Conservation (phyloP, 1,140 invertebrate genomes). For the Cylas formicarius region DNA sequence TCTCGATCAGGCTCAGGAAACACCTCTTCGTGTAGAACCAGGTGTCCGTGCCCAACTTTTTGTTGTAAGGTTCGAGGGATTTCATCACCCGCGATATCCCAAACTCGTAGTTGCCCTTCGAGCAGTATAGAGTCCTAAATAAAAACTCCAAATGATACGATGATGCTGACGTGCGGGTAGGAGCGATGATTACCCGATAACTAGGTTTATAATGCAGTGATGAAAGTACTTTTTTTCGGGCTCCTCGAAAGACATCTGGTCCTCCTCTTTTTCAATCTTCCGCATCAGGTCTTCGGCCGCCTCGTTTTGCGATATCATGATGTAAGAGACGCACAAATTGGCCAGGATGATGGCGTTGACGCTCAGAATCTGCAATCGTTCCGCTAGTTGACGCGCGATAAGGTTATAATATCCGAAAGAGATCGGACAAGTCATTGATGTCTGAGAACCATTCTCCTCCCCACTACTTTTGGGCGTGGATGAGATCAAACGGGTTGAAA, state of each 20-base stretch:
- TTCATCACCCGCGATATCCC: constrained; percentile 98
- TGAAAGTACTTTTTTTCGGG: constrained; percentile 95
- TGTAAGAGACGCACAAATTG: constrained; percentile 97
- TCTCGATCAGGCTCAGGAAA: constrained; percentile 88
- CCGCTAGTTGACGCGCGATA: too few relatives aligned
- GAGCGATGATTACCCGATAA: constrained; percentile 68
- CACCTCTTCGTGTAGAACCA: constrained; percentile 97
- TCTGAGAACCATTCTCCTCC: too few relatives aligned
- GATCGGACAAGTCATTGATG: too few relatives aligned
- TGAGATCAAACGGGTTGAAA: too few relatives aligned
- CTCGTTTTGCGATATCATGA: constrained; percentile 98
- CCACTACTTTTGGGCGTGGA: too few relatives aligned
- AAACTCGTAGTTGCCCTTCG: constrained; percentile 99
- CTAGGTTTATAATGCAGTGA: constrained; percentile 96
- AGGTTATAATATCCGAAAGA: too few relatives aligned
- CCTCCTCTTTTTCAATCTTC: constrained; percentile 97
- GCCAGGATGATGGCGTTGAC: constrained; percentile 95
- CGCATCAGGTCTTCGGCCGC: constrained; percentile 99
- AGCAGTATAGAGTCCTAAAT: constrained; percentile 85
- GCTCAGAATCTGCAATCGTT: constrained; percentile 80
- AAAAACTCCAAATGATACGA: constrained; percentile 9
- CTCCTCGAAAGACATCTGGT: constrained; percentile 84
- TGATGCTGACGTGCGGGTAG: neutral
- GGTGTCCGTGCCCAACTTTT: constrained; percentile 92
- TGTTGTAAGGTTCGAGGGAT: constrained; percentile 90